phyloP scores from a whole-genome alignment of 2,888 invertebrate genomes.

The Mesodorylaimus sp. region DNA sequence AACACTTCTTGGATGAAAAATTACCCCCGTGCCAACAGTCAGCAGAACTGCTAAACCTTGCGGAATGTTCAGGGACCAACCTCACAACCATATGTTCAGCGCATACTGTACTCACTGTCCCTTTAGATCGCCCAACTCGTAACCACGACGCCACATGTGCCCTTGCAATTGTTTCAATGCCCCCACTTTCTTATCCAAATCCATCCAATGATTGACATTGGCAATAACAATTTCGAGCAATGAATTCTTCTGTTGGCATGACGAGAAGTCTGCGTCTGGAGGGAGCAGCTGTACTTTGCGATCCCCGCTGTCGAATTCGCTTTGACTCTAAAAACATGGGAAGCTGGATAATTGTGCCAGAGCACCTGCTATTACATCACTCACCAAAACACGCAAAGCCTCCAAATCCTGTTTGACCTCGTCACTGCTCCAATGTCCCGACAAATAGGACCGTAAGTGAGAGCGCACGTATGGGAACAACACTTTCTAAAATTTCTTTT shows the following conservation, averaged over 20 bases:
- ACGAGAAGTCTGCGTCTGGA: too few species aligned
- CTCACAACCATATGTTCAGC: neutral
- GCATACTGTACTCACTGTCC: slow-evolving; percentile 54
- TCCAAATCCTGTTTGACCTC: slow-evolving; percentile 49
- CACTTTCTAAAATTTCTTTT: slow-evolving; percentile 26
- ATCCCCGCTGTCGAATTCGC: too few species aligned
- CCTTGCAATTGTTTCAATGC: slow-evolving; percentile 75
- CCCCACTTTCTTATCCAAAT: slow-evolving; percentile 54
- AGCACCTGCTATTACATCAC: slow-evolving; percentile 15
- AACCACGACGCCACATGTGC: slow-evolving; percentile 67
- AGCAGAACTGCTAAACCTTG: too few species aligned
- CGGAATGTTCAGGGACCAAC: neutral
- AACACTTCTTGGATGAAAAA: neutral
- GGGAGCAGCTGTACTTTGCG: too few species aligned
- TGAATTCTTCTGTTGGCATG: slow-evolving; percentile 23
- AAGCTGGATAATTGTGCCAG: too few species aligned
- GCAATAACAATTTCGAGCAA: slow-evolving; percentile 45
- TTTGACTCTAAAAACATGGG: too few species aligned
- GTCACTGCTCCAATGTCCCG: slow-evolving; percentile 48
- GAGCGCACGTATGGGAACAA: slow-evolving; percentile 47
- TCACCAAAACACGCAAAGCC: slow-evolving; percentile 46
- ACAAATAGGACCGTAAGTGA: slow-evolving; percentile 51
- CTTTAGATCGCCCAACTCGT: slow-evolving; percentile 53
- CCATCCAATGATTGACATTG: slow-evolving; percentile 62
- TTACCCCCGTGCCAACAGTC: neutral